Percentiles rank a stretch among this genome's conserved stretches.
These are phyloP conservation scores for Oreochromis mossambicus DNA, from an alignment of 2,797 vertebrate genomes.

Conservation along the genomic window DNA sequence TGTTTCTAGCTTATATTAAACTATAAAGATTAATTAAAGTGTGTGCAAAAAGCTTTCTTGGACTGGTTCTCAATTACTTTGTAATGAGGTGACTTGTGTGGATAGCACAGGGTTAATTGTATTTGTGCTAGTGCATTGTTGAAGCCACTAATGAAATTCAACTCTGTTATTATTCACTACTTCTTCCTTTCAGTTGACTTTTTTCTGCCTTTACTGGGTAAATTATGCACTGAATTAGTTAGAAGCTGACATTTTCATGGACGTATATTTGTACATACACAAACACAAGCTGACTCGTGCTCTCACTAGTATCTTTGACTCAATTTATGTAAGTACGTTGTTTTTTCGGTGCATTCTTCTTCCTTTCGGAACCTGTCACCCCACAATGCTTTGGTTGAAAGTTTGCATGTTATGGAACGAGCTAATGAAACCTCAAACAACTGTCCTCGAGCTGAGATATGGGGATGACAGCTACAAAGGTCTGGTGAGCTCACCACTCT, in stretches of 20 bases:
- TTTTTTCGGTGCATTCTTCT: background rate
- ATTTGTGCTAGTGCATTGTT: slow-evolving; percentile 29
- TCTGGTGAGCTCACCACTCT: background rate
- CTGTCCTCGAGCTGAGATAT: background rate
- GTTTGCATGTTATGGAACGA: background rate
- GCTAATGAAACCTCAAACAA: background rate
- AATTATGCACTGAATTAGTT: background rate
- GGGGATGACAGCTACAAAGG: background rate
- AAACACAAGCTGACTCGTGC: background rate
- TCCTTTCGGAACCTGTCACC: background rate
- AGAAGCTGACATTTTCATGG: background rate
- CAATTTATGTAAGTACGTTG: background rate
- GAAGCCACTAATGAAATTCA: slow-evolving; percentile 33
- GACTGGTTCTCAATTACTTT: slow-evolving; percentile 32
- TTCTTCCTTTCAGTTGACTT: background rate
- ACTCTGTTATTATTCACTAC: slow-evolving; percentile 13
- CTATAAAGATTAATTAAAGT: slow-evolving; percentile 26
- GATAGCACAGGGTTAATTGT: slow-evolving; percentile 46
- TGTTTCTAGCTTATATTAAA: background rate
- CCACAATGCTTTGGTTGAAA: background rate
- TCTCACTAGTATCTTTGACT: background rate
- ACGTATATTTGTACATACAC: background rate
- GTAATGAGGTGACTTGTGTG: slow-evolving; percentile 31
- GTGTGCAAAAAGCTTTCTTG: slow-evolving; percentile 6
- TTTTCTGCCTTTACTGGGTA: background rate